Base-by-base conservation (phyloP, 2,888 invertebrate genomes). In the Brachycybe producta region DNA sequence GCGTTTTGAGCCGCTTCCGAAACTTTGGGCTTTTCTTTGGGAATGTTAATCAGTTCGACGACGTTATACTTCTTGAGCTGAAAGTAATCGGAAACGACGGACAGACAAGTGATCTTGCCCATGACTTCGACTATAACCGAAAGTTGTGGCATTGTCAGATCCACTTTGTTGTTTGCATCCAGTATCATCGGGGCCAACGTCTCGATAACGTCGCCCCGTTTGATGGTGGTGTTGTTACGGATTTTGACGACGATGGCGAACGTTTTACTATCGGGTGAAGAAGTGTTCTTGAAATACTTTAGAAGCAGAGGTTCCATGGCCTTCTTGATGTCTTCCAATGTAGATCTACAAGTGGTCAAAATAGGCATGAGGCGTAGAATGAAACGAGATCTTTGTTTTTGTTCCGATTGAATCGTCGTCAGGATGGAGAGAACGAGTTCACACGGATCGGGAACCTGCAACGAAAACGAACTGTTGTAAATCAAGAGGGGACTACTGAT, bases 21-120 rank as follows among this genome's bases (percentile, higher is more conserved):
- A 8, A 23, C 11, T 27, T 42, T 13, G 27, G n/a, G 17, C 7
- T 26, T 42, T 13, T 11, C 3, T 15, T 26, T 26, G 11, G 7
- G 11, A 26, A 26, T 42, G 24, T 23, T 15, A n/a, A n/a, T 26
- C n/a, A 64, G 62, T 66, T 86, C 84, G 53, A 78, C 66, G 52
- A 91, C 70, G 71, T 92, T 92, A 68, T 84, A 92, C 65, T 88
- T 91, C 59, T 80, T 82, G 63, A 77, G 80, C 56, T 75, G 75
- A 60, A 75, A 74, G 67, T 84, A 92, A 65, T 87, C 76, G 26
- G 81, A 80, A 26, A 87, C 76, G 51, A 92, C 77, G 54, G 83
- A 79, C 8, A 94, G 62, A 56, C 87, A 79, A 60, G 86, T 87
- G 59, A 82, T 74, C 23, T 78, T 79, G 61, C 82, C 80, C 42